These are phyloP conservation scores for Malthinus flaveolus DNA, from an alignment of 2,888 invertebrate genomes.

Conservation along the genomic window DNA sequence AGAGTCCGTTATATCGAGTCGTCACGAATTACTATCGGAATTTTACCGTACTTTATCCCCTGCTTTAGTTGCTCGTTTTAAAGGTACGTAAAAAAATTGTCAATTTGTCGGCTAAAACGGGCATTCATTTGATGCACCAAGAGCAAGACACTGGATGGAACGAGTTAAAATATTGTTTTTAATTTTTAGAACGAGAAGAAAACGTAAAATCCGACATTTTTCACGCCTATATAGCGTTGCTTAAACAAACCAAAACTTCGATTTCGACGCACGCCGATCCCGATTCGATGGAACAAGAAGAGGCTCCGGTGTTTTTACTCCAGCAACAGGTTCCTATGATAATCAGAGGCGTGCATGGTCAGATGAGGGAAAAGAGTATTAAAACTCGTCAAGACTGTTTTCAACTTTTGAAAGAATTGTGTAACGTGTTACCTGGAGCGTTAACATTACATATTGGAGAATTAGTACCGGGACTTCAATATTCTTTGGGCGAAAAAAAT, in stretches of 20 bases:
- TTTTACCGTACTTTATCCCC: constrained; percentile 90
- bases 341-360: constrained; percentile 86
- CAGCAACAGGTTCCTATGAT: constrained; percentile 72
- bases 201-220: constrained; percentile 99
- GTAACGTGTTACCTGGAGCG: constrained; percentile 86
- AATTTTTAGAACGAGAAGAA: constrained; percentile 85
- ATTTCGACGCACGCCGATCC: constrained; percentile 66
- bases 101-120: constrained; percentile 27
- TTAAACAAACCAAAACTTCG: constrained; percentile 85
- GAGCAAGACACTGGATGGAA: too few relatives aligned
- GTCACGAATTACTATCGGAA: constrained; percentile 87
- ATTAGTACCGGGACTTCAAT: constrained; percentile 87
- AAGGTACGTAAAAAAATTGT: constrained; percentile 61
- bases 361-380: constrained; percentile 83
- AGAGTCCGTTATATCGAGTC: constrained; percentile 90
- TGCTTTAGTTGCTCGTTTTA: constrained; percentile 88
- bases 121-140: too few relatives aligned
- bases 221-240: constrained; percentile 90
- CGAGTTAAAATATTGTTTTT: too few relatives aligned
- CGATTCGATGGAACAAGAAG: constrained; percentile 73
- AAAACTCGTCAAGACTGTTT: constrained; percentile 93
- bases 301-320: constrained; percentile 66
- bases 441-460: constrained; percentile 73
- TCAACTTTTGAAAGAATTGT: constrained; percentile 85
- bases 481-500: constrained; percentile 87